Conservation (phyloP, 2,888 invertebrate species). For the Odontothrips loti region DNA sequence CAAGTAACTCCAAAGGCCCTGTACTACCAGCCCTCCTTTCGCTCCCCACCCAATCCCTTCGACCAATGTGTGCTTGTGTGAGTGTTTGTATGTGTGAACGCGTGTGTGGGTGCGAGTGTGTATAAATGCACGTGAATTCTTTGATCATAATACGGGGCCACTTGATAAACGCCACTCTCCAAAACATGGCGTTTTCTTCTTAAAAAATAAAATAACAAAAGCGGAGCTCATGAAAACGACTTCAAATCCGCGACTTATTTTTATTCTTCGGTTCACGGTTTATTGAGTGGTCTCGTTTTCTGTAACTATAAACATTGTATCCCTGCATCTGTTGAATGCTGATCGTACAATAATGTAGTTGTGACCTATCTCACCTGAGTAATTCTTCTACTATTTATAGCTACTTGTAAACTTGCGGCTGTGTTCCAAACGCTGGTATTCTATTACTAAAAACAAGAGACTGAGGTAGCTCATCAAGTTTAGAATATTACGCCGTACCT, state of each 20-base stretch:
- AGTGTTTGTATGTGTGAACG: not conserved
- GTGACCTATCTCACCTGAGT: not conserved
- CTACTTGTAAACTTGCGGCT: slow-evolving; percentile 16
- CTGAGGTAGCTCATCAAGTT: not conserved
- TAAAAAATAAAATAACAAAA: no score
- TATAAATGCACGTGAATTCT: not conserved
- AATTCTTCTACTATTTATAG: not conserved
- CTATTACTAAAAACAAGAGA: not conserved
- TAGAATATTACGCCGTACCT: no score
- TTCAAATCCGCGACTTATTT: not conserved
- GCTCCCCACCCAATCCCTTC: not conserved
- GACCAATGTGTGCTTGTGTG: not conserved
- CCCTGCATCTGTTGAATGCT: slow-evolving; percentile 12
- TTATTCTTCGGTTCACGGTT: not conserved
- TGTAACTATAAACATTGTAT: not conserved
- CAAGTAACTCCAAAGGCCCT: no score
- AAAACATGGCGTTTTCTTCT: no score
- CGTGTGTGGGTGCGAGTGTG: not conserved
- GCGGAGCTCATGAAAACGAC: no score
- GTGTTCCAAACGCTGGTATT: slow-evolving; percentile 17
- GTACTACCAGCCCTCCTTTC: not conserved
- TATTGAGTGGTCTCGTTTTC: not conserved
- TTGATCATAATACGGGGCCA: not conserved
- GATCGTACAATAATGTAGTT: not conserved
- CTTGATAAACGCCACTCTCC: not conserved